Base-by-base conservation (phyloP, 2,888 invertebrate genomes). In the Ophioninae sp. region DNA sequence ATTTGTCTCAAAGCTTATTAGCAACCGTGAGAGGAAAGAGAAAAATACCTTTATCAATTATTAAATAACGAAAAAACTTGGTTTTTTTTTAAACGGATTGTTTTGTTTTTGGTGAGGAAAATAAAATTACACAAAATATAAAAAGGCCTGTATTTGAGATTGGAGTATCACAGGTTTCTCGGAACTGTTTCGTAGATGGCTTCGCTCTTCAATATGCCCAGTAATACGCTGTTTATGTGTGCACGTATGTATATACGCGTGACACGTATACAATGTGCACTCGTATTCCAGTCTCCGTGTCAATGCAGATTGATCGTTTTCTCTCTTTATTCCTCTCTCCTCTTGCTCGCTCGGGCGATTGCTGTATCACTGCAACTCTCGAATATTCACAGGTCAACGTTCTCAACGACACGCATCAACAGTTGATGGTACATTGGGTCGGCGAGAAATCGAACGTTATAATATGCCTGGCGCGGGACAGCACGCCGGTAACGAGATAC, bases 371-470 rank as follows among this genome's bases (percentile, higher is more conserved):
- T 73, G 65, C 72, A 61, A 72, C 39, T 76, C 79, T 79, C 79
- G 68, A 79, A 84, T 64, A 64, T 90, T 93, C 94, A 51, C 94
- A 98, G 98, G 95, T 96, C 75, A 96, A 95, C 85, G 94, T 95
- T 81, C 94, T 98, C 30, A 96, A 97, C 93, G 98, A 98, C 93
- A 96, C 95, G 85, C 98, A 98, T 91, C 96, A 97, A 89, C 97
- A 97, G 91, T 93, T 98, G 89, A 96, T 98, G 95, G 97, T 98
- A 10, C 97, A 98, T 93, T 98, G 98, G 98, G 97, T 97, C 13
- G 98, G 98, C 39, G 96, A 97, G 92, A 96, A 96, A 23, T 97
- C 97, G 83, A 95, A 97, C 93, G 96, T 97, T 41, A 97, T 98
- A 88, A 96, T 98, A 86, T 98, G 98, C 89, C 93, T 98, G 85